Conservation (phyloP, 2,888 invertebrate species). For the Amphipyra tragopoginis region DNA sequence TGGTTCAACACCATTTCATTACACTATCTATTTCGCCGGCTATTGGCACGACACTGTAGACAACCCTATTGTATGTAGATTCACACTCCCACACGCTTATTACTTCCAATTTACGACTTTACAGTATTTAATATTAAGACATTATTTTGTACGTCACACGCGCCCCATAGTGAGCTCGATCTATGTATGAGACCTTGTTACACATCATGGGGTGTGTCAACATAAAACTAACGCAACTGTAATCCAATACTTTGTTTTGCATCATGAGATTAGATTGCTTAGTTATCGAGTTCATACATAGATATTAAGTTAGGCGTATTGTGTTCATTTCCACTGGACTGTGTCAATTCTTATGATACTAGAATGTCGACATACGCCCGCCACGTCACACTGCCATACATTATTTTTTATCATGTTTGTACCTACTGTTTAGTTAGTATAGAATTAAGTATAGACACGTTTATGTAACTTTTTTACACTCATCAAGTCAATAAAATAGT, state of each 20-base stretch:
- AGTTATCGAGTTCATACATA: slow-evolving; percentile 68
- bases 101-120: slow-evolving; percentile 62
- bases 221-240: slow-evolving; percentile 65
- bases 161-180: slow-evolving; percentile 83
- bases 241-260: slow-evolving; percentile 79
- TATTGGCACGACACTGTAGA: slow-evolving; percentile 60
- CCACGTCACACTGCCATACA: slow-evolving; percentile 84
- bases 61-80: slow-evolving; percentile 72
- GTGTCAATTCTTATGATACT: slow-evolving; percentile 92
- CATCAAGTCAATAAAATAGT: slow-evolving; percentile 83
- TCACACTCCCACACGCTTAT: slow-evolving; percentile 72
- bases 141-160: slow-evolving; percentile 64
- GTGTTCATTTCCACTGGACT: slow-evolving; percentile 88
- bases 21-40: slow-evolving; percentile 63
- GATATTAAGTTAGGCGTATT: slow-evolving; percentile 76
- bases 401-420: slow-evolving; percentile 68
- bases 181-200: slow-evolving; percentile 86
- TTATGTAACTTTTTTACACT: slow-evolving; percentile 84
- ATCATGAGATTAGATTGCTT: slow-evolving; percentile 79
- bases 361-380: slow-evolving; percentile 91
- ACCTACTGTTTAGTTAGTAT: slow-evolving; percentile 64
- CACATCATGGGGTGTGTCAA: slow-evolving; percentile 79
- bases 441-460: slow-evolving; percentile 76
- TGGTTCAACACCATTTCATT: slow-evolving; percentile 59
- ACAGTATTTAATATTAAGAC: slow-evolving; percentile 64